Conservation (phyloP, 2,113 vertebrate genomes). For the Opisthocomus hoazin region DNA sequence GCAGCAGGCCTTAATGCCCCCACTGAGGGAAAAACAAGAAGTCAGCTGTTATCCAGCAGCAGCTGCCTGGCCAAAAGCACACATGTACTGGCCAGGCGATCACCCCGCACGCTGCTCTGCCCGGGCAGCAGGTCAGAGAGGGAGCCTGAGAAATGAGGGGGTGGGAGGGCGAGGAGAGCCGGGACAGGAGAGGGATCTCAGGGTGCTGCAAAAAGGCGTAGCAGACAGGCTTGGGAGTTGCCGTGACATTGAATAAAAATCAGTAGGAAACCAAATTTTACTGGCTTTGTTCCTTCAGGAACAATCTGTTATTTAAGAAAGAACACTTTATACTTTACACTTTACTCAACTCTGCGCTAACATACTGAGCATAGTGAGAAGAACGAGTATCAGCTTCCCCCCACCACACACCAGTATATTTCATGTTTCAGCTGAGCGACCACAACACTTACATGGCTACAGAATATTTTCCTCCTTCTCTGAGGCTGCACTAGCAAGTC, state of each 20-base stretch:
- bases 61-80: conserved; percentile 49
- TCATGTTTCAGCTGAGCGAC: background rate
- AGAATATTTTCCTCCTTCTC: background rate
- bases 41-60: conserved; percentile 46
- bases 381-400: background rate
- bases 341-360: background rate
- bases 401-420: background rate
- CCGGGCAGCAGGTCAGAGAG: conserved; percentile 36
- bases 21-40: conserved; percentile 17
- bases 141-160: conserved; percentile 63
- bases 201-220: background rate
- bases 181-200: background rate
- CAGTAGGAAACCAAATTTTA: conserved; percentile 16
- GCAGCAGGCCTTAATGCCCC: conserved; percentile 33
- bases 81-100: background rate
- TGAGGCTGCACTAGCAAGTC: background rate
- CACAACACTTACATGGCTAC: background rate
- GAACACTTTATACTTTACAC: background rate
- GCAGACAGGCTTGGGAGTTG: conserved; percentile 15
- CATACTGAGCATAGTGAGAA: background rate
- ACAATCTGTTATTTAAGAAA: background rate
- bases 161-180: conserved; percentile 22
- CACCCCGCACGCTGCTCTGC: background rate
- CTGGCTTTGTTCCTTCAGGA: conserved; percentile 12
- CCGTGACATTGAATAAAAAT: background rate